These are phyloP conservation scores for Portevinia maculata DNA, from an alignment of 2,888 invertebrate species.

Conservation along the genomic window DNA sequence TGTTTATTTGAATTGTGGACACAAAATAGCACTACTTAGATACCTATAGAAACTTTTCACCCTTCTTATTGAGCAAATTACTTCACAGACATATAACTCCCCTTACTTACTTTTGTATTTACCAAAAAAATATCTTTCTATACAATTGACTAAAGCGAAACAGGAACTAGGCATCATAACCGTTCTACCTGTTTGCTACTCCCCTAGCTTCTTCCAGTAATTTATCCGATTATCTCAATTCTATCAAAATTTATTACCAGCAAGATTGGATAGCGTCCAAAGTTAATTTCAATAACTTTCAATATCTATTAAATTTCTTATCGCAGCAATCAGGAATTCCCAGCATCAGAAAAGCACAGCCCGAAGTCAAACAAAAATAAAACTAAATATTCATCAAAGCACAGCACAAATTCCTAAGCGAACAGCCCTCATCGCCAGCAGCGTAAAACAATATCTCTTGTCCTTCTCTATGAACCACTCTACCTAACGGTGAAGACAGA, in stretches of 20 bases:
- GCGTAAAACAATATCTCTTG: conserved; percentile 53
- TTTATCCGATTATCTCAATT: background rate
- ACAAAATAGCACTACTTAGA: too few species aligned
- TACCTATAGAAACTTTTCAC: too few species aligned
- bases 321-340: conserved; percentile 22
- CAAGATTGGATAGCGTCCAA: conserved; percentile 27
- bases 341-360: conserved; percentile 1
- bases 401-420: conserved; percentile 43
- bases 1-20: too few species aligned
- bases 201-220: too few species aligned
- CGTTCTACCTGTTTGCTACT: too few species aligned
- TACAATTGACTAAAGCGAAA: too few species aligned
- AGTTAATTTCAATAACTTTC: conserved; percentile 17
- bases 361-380: conserved; percentile 27
- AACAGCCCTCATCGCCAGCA: conserved; percentile 47
- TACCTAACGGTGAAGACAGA: background rate
- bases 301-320: conserved; percentile 6
- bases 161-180: too few species aligned
- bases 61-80: too few species aligned
- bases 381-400: conserved; percentile 22
- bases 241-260: conserved; percentile 25
- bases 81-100: too few species aligned
- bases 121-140: too few species aligned
- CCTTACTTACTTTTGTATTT: too few species aligned
- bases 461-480: background rate